Evolutionary conservation across 2,797 vertebrate species (phyloP).

Genomic region (Chloroceryle inda): DNA sequence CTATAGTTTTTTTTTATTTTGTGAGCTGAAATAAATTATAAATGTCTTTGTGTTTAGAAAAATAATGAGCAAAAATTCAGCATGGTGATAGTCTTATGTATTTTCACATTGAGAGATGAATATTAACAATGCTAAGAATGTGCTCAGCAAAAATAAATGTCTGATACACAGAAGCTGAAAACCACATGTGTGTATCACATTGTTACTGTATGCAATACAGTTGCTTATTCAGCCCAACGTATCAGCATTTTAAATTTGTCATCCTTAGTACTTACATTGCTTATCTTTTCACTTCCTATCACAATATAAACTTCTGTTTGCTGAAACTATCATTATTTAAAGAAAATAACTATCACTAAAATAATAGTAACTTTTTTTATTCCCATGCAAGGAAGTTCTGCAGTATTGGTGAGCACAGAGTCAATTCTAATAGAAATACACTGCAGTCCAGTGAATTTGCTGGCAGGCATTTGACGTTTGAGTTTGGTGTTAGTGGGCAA

Average conservation of each 20-base stretch:
- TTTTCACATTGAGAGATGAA: background rate
- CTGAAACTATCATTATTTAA: background rate
- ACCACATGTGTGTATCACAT: background rate
- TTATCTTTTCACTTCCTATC: background rate
- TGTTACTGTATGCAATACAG: background rate
- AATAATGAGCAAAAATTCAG: background rate
- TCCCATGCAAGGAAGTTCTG: background rate
- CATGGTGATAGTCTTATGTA: background rate
- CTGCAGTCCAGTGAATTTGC: background rate
- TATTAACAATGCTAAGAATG: slow-evolving; percentile 1
- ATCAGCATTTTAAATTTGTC: slow-evolving; percentile 28
- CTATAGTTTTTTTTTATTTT: background rate
- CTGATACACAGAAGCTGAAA: background rate
- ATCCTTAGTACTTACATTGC: background rate
- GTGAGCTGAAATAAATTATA: background rate
- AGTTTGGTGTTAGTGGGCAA: background rate
- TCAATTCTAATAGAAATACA: background rate
- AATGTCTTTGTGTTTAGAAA: background rate
- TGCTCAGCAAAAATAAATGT: background rate
- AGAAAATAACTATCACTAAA: background rate
- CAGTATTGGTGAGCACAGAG: background rate
- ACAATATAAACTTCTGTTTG: background rate
- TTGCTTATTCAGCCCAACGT: slow-evolving; percentile 6
- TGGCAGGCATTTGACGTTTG: rapidly evolving
- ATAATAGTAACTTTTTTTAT: background rate